A percentile compares a stretch with the other conserved stretches of the same genome.
phyloP scores from a whole-genome alignment of 2,888 invertebrate species.

The Chloroclysta siterata region DNA sequence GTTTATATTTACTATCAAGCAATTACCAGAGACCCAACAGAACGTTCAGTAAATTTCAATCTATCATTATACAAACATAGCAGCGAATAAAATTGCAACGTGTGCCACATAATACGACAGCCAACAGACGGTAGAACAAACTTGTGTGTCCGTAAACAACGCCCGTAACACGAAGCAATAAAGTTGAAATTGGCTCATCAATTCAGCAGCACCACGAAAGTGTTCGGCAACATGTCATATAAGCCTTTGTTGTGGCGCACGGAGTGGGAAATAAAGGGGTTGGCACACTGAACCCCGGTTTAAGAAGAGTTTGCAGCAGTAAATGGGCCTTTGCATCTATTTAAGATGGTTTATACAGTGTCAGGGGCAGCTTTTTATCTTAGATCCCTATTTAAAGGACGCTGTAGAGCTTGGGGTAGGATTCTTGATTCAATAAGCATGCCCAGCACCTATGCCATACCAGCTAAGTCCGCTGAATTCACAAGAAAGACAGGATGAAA shows the following conservation, averaged over 20 bases:
- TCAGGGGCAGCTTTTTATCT: too few relatives aligned
- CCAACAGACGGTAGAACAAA: constrained; percentile 7
- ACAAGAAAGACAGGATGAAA: too few relatives aligned
- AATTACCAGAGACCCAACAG: neutral
- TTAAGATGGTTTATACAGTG: too few relatives aligned
- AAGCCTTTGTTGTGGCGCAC: constrained; percentile 14
- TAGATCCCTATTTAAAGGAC: too few relatives aligned
- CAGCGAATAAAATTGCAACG: constrained; percentile 4
- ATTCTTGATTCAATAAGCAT: too few relatives aligned
- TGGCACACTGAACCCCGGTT: neutral
- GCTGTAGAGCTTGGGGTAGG: too few relatives aligned
- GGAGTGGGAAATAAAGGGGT: neutral
- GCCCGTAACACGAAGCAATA: constrained; percentile 15
- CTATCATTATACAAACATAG: neutral
- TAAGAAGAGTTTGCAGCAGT: neutral
- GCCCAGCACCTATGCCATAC: too few relatives aligned
- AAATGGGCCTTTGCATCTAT: too few relatives aligned
- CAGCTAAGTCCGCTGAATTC: too few relatives aligned
- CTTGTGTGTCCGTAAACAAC: neutral
- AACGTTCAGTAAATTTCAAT: neutral
- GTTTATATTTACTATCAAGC: neutral
- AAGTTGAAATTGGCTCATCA: constrained; percentile 20
- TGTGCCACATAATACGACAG: constrained; percentile 13
- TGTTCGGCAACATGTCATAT: constrained; percentile 10
- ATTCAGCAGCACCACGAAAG: neutral